Evolutionary conservation across 92 coral and sea anemone species (phyloP).

Genomic region (Porites lobata): DNA sequence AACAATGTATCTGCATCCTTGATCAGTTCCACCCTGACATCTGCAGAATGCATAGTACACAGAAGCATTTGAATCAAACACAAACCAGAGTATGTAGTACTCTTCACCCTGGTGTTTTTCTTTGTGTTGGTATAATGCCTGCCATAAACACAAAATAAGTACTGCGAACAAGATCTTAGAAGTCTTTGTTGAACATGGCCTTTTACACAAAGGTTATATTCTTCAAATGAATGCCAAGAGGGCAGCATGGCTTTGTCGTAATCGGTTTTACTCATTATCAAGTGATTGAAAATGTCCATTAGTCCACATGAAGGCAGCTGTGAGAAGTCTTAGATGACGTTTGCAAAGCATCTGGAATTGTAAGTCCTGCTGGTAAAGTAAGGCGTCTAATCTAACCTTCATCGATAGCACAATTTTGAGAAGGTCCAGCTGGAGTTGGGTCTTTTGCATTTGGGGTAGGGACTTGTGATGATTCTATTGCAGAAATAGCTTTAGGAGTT

Average conservation of each 20-base stretch:
- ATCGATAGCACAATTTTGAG: conserved; percentile 58
- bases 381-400: conserved; percentile 48
- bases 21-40: conserved; percentile 82
- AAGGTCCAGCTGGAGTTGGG: conserved; percentile 30
- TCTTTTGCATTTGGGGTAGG: conserved; percentile 5
- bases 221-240: conserved; percentile 76
- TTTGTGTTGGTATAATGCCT: conserved; percentile 77
- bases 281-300: conserved; percentile 79
- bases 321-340: conserved; percentile 78
- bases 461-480: no score
- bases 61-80: conserved; percentile 63
- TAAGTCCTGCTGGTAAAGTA: conserved; percentile 69
- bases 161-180: conserved; percentile 71
- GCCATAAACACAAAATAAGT: conserved; percentile 67
- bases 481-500: no score
- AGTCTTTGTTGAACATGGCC: conserved; percentile 68
- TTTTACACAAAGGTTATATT: conserved; percentile 68
- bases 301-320: conserved; percentile 83
- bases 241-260: conserved; percentile 74
- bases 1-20: conserved; percentile 82
- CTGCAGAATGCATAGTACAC: conserved; percentile 80
- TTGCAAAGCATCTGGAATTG: conserved; percentile 67
- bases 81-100: conserved; percentile 74
- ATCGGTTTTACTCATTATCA: conserved; percentile 80
- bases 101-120: conserved; percentile 73